phyloP scores from a whole-genome alignment of 2,888 invertebrate genomes.

The Hermaeophaga mercurialis region DNA sequence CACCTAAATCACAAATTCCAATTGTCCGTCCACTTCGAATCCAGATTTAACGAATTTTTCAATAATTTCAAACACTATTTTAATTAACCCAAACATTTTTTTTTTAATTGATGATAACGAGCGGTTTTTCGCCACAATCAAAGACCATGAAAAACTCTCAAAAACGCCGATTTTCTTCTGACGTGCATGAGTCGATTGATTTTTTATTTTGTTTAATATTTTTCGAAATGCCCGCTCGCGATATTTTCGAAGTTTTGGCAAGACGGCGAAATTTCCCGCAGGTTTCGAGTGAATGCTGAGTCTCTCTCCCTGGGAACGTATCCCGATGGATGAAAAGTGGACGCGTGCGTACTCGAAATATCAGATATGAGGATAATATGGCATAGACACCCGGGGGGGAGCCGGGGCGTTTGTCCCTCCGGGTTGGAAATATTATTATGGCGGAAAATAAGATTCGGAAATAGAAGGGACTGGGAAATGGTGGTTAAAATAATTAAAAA shows the following conservation, averaged over 20 bases:
- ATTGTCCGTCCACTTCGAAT: background rate
- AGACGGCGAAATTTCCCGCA: slow-evolving; percentile 8
- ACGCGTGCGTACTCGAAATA: slow-evolving; percentile 26
- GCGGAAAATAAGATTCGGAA: too few relatives aligned
- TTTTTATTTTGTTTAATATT: background rate
- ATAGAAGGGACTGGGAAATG: too few relatives aligned
- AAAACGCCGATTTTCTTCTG: too few relatives aligned
- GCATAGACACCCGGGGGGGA: too few relatives aligned
- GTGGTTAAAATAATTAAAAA: too few relatives aligned
- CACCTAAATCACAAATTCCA: slow-evolving; percentile 1
- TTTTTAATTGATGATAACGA: too few relatives aligned
- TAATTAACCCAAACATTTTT: background rate
- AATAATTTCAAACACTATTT: background rate
- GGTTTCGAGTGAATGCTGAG: slow-evolving; percentile 22
- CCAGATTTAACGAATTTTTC: background rate
- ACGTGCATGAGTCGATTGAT: too few relatives aligned
- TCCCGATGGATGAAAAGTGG: slow-evolving; percentile 19
- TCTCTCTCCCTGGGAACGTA: slow-evolving; percentile 31
- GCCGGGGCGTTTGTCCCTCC: too few relatives aligned
- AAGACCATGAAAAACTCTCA: too few relatives aligned
- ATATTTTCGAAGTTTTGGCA: background rate
- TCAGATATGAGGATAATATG: too few relatives aligned
- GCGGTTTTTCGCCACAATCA: too few relatives aligned
- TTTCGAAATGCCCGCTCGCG: background rate
- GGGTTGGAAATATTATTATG: too few relatives aligned